Evolutionary conservation across 2,888 invertebrate genomes (phyloP).

Genomic region (Ceratothoa steindachneri): DNA sequence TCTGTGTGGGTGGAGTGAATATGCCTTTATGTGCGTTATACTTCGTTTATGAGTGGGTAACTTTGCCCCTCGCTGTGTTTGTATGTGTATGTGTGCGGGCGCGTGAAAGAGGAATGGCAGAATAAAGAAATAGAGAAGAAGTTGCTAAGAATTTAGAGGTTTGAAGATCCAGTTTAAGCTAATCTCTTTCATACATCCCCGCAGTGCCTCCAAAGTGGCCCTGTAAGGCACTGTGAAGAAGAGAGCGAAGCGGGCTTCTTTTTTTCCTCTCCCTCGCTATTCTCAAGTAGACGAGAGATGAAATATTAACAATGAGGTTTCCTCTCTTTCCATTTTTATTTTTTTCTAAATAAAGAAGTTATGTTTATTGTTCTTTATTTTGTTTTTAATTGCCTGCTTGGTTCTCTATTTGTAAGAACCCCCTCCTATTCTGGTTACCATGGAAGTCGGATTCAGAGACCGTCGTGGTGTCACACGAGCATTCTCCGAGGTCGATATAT

Average conservation of each 20-base stretch:
- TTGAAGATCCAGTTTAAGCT: no score
- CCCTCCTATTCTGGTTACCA: background rate
- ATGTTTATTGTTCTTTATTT: slow-evolving; percentile 13
- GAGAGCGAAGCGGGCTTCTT: no score
- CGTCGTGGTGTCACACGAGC: background rate
- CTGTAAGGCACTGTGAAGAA: no score
- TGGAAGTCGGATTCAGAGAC: background rate
- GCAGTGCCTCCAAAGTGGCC: background rate
- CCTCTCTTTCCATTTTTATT: background rate
- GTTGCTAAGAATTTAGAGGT: background rate
- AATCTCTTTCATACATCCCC: no score
- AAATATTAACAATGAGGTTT: slow-evolving; percentile 10
- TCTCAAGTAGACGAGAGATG: background rate
- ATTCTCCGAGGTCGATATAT: slow-evolving; percentile 3
- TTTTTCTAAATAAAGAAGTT: background rate
- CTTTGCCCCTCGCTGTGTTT: no score
- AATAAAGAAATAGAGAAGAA: no score
- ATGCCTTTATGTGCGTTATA: no score
- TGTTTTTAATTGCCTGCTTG: slow-evolving; percentile 7
- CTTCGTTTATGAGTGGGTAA: no score
- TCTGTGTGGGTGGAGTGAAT: no score
- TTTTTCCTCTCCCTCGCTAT: background rate
- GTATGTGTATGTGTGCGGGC: no score
- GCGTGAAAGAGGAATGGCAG: no score
- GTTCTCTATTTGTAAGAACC: background rate